Base-by-base conservation (phyloP, 2,888 invertebrate species). In the Cactoblastis cactorum region DNA sequence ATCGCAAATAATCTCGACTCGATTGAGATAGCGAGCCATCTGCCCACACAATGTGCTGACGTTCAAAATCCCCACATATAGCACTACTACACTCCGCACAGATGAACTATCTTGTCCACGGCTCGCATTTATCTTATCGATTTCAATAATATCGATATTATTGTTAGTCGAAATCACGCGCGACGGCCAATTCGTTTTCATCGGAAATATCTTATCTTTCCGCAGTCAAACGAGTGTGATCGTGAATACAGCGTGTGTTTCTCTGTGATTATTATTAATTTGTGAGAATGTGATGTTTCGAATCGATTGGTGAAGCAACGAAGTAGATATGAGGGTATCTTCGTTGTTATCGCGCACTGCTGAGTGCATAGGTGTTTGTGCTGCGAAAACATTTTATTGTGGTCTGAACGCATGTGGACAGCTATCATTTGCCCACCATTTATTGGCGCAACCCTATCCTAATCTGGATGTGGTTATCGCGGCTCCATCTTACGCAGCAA, bases 151-250 rank as follows among this genome's bases (percentile, higher is more conserved):
- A 75, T 79, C 77, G 77, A 76, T 77, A 72, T 58, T 56, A 52
- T 47, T 53, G 41, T 58, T 66, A 43, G 33, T 61, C 62, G 58
- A 74, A 83, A 84, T 87, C 84, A 86, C 85, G 85, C 80, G 83
- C 76, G 63, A 56, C 61, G 65, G 57, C 43, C 65, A 60, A 65
- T 69, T 72, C 74, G 70, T 71, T 69, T 62, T 70, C 60, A 80
- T 79, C 80, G 77, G 76, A 59, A 58, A 61, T 61, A 61, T 64
- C 63, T 67, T 68, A 74, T 74, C 76, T 72, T 73, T 69, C 58
- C 48, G 55, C 63, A 70, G 69, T 71, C 58, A 58, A 59, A 68
- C 65, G 63, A 73, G 67, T 70, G 68, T 64, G 57, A 60, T 61
- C 64, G 63, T 56, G 56, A 62, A 58, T 59, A 52, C 14, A 52